Conservation (phyloP, 2,888 invertebrate species). For the Scaptomyza tumidula region DNA sequence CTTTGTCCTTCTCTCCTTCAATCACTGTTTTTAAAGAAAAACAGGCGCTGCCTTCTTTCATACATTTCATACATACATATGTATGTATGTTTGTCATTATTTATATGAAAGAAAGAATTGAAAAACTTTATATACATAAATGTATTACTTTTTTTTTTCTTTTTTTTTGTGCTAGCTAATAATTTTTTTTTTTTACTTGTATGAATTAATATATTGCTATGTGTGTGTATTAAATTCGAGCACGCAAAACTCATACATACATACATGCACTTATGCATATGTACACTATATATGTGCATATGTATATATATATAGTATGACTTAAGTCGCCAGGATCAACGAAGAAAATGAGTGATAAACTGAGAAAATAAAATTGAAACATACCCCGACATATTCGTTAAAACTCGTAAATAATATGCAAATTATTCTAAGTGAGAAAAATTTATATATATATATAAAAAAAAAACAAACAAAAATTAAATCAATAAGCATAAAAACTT, state of each 20-base stretch:
- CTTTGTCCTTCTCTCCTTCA: not conserved
- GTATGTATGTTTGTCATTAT: not conserved
- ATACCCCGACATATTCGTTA: conserved; percentile 43
- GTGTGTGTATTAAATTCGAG: conserved; percentile 31
- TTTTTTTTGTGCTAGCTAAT: conserved; percentile 55
- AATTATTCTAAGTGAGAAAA: conserved; percentile 29
- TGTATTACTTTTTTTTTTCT: conserved; percentile 12
- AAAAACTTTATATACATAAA: conserved; percentile 21
- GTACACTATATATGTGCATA: conserved; percentile 24
- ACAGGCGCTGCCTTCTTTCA: conserved; percentile 42
- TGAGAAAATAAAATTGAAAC: conserved; percentile 29
- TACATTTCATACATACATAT: not conserved
- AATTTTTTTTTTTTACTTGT: conserved; percentile 49
- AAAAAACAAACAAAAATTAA: not conserved
- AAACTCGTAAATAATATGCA: conserved; percentile 36
- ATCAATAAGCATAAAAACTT: not conserved
- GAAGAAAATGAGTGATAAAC: conserved; percentile 84
- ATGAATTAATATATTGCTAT: conserved; percentile 31
- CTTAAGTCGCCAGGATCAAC: conserved; percentile 83
- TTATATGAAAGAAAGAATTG: conserved; percentile 7
- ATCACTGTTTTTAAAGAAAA: no score
- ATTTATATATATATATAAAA: not conserved
- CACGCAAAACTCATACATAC: conserved; percentile 27
- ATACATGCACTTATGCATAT: conserved; percentile 7
- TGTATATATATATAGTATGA: conserved; percentile 37